Conservation (phyloP, 2,888 invertebrate genomes). For the Netelia inedita region DNA sequence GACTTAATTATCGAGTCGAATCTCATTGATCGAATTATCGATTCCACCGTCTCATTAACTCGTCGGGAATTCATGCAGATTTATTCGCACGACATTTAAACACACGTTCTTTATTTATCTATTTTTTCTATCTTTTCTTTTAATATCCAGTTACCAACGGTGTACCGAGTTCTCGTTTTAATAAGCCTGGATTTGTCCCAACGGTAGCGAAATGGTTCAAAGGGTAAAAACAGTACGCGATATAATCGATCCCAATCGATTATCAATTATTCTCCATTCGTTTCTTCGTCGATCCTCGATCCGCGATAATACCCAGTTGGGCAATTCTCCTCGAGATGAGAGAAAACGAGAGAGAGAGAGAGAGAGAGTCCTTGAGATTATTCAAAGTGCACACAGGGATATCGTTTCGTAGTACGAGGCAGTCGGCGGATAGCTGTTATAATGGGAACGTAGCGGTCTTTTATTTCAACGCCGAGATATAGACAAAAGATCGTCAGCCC, state of each 20-base stretch:
- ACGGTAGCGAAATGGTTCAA: constrained; percentile 1
- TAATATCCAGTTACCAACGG: too few relatives aligned
- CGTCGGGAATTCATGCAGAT: too few relatives aligned
- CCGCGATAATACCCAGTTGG: constrained; percentile 14
- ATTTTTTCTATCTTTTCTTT: too few relatives aligned
- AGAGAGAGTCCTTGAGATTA: constrained; percentile 46
- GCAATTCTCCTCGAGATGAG: constrained; percentile 11
- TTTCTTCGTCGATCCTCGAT: constrained; percentile 21
- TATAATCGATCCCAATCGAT: constrained; percentile 21
- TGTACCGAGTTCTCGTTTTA: too few relatives aligned
- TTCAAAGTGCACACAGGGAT: constrained; percentile 35
- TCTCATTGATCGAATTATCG: too few relatives aligned
- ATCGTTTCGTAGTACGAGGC: neutral
- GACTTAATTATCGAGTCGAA: too few relatives aligned
- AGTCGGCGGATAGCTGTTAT: neutral
- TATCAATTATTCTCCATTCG: constrained; percentile 45
- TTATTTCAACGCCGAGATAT: constrained; percentile 30
- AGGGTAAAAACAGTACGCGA: neutral
- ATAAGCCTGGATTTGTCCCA: too few relatives aligned
- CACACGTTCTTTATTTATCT: too few relatives aligned
- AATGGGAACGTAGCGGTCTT: constrained; percentile 12
- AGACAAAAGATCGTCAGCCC: constrained; percentile 44
- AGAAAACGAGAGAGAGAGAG: neutral
- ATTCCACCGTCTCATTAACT: too few relatives aligned
- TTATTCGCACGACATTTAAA: too few relatives aligned